Conservation (phyloP, 2,888 invertebrate species). For the Lasioglossum villosulum region DNA sequence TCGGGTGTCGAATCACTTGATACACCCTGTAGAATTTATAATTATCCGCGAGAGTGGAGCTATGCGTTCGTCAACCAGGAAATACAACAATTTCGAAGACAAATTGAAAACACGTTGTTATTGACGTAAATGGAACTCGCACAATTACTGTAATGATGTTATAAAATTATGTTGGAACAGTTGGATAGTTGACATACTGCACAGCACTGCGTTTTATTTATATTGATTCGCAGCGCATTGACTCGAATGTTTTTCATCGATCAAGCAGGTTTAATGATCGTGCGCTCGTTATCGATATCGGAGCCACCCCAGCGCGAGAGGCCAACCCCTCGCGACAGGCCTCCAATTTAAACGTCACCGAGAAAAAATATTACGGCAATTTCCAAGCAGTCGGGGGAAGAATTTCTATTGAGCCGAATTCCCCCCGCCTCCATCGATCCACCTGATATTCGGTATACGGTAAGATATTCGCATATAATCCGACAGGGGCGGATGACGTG, state of each 20-base stretch:
- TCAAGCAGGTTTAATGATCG: slow-evolving; percentile 17
- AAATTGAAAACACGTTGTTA: background rate
- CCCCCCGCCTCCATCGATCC: slow-evolving; percentile 7
- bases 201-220: background rate
- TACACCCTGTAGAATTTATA: too few species aligned
- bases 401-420: slow-evolving; percentile 50
- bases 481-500: slow-evolving; percentile 17
- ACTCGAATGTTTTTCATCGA: background rate
- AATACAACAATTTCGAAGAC: background rate
- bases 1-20: background rate
- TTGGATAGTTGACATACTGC: background rate
- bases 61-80: background rate
- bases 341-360: slow-evolving; percentile 66
- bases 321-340: slow-evolving; percentile 5
- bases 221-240: background rate
- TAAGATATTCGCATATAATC: slow-evolving; percentile 54
- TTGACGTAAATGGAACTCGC: background rate
- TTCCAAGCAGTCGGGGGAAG: slow-evolving; percentile 34
- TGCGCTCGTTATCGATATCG: slow-evolving; percentile 42
- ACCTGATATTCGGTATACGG: slow-evolving; percentile 56
- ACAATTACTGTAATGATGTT: background rate
- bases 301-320: slow-evolving; percentile 23
- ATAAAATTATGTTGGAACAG: background rate
- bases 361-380: slow-evolving; percentile 64
- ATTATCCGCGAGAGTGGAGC: too few species aligned